These are phyloP conservation scores for Lasioglossum baleicum DNA, from an alignment of 1,140 invertebrate genomes.

Conservation along the genomic window DNA sequence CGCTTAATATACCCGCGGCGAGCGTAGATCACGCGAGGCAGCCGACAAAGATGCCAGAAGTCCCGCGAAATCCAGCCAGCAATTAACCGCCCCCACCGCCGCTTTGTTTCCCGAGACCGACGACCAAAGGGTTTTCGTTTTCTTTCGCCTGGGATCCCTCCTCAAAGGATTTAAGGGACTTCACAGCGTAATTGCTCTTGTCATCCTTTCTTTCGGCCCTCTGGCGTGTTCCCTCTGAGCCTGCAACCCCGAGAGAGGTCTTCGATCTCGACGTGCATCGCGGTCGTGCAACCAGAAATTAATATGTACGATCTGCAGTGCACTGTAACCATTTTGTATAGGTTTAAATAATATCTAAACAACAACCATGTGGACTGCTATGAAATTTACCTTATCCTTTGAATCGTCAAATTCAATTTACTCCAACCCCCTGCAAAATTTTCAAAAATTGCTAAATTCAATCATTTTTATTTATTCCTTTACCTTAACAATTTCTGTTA, in stretches of 20 bases:
- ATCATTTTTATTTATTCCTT: too few relatives aligned
- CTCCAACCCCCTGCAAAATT: too few relatives aligned
- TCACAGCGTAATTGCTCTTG: constrained; percentile 2
- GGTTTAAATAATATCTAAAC: too few relatives aligned
- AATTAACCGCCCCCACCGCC: constrained; percentile 25
- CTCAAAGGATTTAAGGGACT: neutral
- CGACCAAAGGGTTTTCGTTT: constrained; percentile 1
- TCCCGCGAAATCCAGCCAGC: constrained; percentile 13
- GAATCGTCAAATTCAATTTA: too few relatives aligned
- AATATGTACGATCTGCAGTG: too few relatives aligned
- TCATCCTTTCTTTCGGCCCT: neutral
- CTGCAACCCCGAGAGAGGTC: neutral
- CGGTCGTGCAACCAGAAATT: too few relatives aligned
- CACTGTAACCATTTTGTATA: too few relatives aligned
- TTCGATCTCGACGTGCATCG: neutral
- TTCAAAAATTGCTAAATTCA: too few relatives aligned
- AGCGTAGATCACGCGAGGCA: constrained; percentile 27
- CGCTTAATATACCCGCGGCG: constrained; percentile 29
- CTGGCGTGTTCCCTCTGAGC: neutral
- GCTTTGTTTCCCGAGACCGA: neutral
- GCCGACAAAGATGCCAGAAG: constrained; percentile 14
- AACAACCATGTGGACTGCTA: too few relatives aligned
- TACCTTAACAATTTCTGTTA: too few relatives aligned
- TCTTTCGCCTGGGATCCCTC: neutral
- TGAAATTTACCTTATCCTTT: too few relatives aligned